A percentile compares a stretch with the other conserved stretches of the same genome.
These are phyloP conservation scores for Hydrolagus affinis DNA, from an alignment of 2,113 vertebrate species.

Conservation along the genomic window DNA sequence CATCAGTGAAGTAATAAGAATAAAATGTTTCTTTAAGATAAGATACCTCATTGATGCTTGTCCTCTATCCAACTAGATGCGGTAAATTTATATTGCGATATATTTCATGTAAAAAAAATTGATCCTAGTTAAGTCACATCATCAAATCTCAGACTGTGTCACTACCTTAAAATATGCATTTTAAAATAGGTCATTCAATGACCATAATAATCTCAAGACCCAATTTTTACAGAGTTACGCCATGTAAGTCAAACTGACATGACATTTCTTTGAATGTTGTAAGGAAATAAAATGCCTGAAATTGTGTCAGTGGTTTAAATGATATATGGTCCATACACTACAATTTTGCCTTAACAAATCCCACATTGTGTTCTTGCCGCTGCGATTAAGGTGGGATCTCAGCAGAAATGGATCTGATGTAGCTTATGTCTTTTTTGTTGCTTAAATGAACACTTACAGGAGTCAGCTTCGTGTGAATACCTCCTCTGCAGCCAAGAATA, in stretches of 20 bases:
- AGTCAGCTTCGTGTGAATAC: background rate
- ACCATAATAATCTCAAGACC: too few species aligned
- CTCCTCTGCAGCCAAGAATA: background rate
- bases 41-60: background rate
- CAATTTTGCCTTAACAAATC: background rate
- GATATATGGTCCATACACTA: background rate
- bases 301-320: too few species aligned
- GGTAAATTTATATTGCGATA: too few species aligned
- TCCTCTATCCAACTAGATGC: background rate
- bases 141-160: too few species aligned
- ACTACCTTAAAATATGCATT: too few species aligned
- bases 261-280: too few species aligned
- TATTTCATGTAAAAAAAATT: too few species aligned
- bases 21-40: background rate
- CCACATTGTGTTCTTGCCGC: background rate
- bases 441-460: background rate
- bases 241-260: too few species aligned
- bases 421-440: background rate
- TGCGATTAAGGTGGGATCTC: background rate
- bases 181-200: too few species aligned
- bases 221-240: too few species aligned
- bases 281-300: too few species aligned
- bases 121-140: too few species aligned
- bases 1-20: background rate
- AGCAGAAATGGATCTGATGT: background rate